Evolutionary conservation across 2,797 vertebrate species (phyloP).

Genomic region (Characodon lateralis): DNA sequence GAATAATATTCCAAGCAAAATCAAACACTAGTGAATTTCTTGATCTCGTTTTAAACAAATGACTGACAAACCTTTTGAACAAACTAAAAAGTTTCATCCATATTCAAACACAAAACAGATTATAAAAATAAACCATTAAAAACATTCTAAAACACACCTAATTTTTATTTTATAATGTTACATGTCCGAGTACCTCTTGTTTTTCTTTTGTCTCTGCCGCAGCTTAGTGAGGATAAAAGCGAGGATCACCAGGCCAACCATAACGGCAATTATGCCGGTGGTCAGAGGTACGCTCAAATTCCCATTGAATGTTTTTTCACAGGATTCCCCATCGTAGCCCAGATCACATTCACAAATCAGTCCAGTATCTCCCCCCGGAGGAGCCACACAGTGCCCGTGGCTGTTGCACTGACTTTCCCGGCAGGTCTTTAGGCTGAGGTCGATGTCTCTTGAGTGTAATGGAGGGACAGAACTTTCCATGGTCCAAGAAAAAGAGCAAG

Average conservation of each 20-base stretch:
- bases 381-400: constrained; percentile 75
- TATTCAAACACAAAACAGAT: no score
- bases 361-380: constrained; percentile 34
- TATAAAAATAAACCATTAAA: not conserved
- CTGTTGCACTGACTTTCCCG: constrained; percentile 70
- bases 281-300: constrained; percentile 72
- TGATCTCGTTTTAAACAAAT: not conserved
- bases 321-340: constrained; percentile 83
- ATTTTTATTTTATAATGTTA: not conserved
- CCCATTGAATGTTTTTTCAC: constrained; percentile 74
- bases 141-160: not conserved
- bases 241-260: constrained; percentile 70
- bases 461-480: constrained; percentile 31
- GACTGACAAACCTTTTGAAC: not conserved
- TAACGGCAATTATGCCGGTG: constrained; percentile 72
- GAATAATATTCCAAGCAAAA: not conserved
- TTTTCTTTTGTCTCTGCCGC: constrained; percentile 66
- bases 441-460: constrained; percentile 44
- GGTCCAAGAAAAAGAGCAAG: not conserved
- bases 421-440: constrained; percentile 71
- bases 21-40: not conserved
- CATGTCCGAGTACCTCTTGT: constrained; percentile 70
- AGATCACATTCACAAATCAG: constrained; percentile 81
- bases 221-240: constrained; percentile 79
- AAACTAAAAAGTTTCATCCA: not conserved